Percentiles rank a stretch among this genome's conserved stretches.
Conservation (phyloP, 2,113 vertebrate genomes). For the Otocyon megalotis region DNA sequence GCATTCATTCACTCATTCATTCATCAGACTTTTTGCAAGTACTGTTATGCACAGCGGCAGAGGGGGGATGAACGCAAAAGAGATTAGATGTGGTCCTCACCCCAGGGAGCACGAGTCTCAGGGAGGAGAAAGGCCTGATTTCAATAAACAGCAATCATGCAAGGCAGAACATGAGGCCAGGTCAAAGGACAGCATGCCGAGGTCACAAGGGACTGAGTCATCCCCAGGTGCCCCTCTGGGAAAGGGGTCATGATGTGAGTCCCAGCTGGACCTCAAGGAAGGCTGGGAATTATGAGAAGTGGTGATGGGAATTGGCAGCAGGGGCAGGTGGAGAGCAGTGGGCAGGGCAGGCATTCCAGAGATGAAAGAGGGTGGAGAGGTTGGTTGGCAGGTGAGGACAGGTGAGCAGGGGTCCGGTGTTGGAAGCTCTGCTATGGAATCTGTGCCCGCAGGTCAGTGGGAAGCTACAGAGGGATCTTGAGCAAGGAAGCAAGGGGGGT, state of each 20-base stretch:
- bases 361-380: neutral
- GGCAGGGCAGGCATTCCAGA: too few species aligned
- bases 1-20: neutral
- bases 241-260: neutral
- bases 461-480: neutral
- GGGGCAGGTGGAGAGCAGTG: too few species aligned
- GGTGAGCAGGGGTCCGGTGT: neutral
- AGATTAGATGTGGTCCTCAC: neutral
- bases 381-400: neutral
- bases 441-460: neutral
- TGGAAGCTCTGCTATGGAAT: neutral
- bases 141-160: neutral
- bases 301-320: neutral
- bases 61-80: neutral
- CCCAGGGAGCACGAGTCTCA: neutral
- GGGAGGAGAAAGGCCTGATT: neutral
- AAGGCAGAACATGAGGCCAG: neutral
- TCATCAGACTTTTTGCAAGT: neutral
- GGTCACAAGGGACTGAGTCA: neutral
- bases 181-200: neutral
- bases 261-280: neutral
- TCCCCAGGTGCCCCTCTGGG: neutral
- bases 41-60: neutral
- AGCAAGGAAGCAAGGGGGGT: neutral
- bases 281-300: neutral